These are phyloP conservation scores for Zeus faber DNA, from an alignment of 2,113 vertebrate species.

Conservation along the genomic window DNA sequence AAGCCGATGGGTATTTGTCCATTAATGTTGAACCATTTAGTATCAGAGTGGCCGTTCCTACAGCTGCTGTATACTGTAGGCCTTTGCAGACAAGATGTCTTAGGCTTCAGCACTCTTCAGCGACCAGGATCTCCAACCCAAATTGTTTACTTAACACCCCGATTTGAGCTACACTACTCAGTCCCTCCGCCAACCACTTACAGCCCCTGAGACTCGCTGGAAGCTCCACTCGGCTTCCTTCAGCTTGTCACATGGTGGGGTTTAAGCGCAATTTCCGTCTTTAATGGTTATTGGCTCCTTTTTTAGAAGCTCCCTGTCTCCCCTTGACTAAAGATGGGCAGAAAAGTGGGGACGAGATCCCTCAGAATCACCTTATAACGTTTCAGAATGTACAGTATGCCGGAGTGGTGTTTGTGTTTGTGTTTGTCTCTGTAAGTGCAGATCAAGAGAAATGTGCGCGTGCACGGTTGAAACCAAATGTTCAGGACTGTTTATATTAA, in stretches of 20 bases:
- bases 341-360: too few species aligned
- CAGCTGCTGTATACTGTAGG: conserved; percentile 26
- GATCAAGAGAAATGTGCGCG: conserved; percentile 9
- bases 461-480: conserved; percentile 2
- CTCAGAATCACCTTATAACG: too few species aligned
- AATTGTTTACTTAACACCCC: conserved; percentile 54
- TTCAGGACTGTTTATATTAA: conserved; percentile 44
- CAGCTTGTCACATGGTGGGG: conserved; percentile 3
- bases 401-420: not conserved
- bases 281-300: conserved; percentile 13
- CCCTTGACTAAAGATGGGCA: too few species aligned
- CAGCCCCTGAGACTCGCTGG: not conserved
- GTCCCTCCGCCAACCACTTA: conserved; percentile 10
- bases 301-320: not conserved
- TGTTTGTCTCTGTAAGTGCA: not conserved
- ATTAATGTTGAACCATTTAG: too few species aligned
- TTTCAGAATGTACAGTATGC: not conserved
- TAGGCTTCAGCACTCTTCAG: conserved; percentile 36
- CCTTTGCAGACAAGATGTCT: conserved; percentile 43
- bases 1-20: too few species aligned
- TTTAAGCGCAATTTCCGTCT: conserved; percentile 25
- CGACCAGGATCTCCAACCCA: conserved; percentile 42
- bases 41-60: too few species aligned
- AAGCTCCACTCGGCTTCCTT: conserved; percentile 14
- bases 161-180: conserved; percentile 28